A percentile compares a stretch with the other conserved stretches of the same genome.
These are phyloP conservation scores for Hirtodrosophila confusa DNA, from an alignment of 2,888 invertebrate species.

Conservation along the genomic window DNA sequence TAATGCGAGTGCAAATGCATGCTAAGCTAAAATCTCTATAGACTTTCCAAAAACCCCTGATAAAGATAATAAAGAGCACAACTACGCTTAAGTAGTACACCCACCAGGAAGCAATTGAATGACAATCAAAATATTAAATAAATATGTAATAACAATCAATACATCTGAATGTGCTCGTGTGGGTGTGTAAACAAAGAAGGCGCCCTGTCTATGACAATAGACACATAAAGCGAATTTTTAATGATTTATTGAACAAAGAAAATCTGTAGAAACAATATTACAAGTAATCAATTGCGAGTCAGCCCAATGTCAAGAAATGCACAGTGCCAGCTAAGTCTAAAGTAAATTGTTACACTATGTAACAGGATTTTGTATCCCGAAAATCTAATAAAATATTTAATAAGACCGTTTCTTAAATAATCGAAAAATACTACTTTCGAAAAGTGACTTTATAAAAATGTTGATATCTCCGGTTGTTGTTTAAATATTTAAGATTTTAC, in stretches of 20 bases:
- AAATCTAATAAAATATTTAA: no score
- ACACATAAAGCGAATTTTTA: constrained; percentile 34
- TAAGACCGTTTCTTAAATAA: no score
- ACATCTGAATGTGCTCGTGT: neutral
- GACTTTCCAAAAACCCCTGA: no score
- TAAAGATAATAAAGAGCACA: no score
- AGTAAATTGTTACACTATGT: constrained; percentile 1
- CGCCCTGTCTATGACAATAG: constrained; percentile 31
- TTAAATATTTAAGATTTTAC: no score
- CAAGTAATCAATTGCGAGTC: constrained; percentile 44
- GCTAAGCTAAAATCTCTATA: no score
- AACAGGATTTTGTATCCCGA: no score
- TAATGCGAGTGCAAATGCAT: no score
- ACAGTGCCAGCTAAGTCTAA: constrained; percentile 34
- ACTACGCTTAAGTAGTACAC: neutral
- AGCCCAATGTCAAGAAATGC: constrained; percentile 21
- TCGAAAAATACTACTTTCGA: no score
- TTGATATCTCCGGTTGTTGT: no score
- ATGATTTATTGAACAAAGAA: constrained; percentile 55
- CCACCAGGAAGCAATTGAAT: constrained; percentile 28
- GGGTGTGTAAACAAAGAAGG: constrained; percentile 41
- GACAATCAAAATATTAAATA: constrained; percentile 8
- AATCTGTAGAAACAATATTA: constrained; percentile 22
- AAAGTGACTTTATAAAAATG: no score
- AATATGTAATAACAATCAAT: constrained; percentile 5